phyloP scores from a whole-genome alignment of 2,797 vertebrate genomes.

The Oryzias sinensis region DNA sequence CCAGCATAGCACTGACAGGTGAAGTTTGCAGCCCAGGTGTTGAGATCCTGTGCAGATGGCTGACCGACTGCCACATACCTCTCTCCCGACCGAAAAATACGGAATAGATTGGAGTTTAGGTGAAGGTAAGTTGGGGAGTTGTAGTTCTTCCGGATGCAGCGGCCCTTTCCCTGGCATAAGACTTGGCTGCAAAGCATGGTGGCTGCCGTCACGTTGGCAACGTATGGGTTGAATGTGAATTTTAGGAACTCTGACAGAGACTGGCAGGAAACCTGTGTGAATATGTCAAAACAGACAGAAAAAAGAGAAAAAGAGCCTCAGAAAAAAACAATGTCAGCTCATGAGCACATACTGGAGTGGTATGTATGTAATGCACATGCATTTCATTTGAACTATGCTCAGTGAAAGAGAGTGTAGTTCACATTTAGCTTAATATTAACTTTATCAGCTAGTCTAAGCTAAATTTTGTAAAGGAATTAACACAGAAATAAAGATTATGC shows the following conservation, averaged over 20 bases:
- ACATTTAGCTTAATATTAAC: too few species aligned
- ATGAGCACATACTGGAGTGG: too few species aligned
- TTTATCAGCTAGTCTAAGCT: too few species aligned
- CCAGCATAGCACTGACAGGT: conserved; percentile 80
- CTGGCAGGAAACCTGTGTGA: conserved; percentile 74
- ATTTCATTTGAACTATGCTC: too few species aligned
- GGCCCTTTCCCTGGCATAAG: conserved; percentile 80
- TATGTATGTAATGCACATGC: too few species aligned
- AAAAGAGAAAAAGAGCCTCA: too few species aligned
- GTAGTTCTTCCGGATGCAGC: conserved; percentile 79
- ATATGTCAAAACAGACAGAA: too few species aligned
- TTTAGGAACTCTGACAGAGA: conserved; percentile 76
- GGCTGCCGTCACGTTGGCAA: conserved; percentile 87
- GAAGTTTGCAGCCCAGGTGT: conserved; percentile 71
- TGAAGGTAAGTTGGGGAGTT: conserved; percentile 82
- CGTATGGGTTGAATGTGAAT: conserved; percentile 79
- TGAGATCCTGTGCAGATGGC: conserved; percentile 71
- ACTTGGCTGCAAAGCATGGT: conserved; percentile 82
- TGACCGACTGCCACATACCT: conserved; percentile 71
- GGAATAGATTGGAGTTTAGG: conserved; percentile 76
- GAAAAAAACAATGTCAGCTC: too few species aligned
- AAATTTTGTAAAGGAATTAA: too few species aligned
- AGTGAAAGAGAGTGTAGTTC: too few species aligned
- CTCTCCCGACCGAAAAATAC: conserved; percentile 60
- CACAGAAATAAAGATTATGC: too few species aligned